A percentile compares a stretch with the other conserved stretches of the same genome.
Conservation (phyloP, 2,113 vertebrate genomes). For the Ramphastos sulfuratus region DNA sequence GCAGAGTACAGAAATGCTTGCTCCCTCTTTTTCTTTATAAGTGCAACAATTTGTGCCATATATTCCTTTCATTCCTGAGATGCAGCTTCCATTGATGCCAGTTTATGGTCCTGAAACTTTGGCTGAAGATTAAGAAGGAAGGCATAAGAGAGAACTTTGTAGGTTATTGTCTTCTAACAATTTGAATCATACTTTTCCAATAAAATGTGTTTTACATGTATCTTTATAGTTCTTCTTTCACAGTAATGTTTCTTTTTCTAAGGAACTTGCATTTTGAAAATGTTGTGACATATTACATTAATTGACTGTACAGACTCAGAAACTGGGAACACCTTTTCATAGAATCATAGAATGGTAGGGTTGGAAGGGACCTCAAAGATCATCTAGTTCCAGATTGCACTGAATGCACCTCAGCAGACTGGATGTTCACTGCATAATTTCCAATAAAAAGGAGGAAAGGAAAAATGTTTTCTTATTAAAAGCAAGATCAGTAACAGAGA, state of each 20-base stretch:
- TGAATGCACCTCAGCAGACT: slow-evolving; percentile 23
- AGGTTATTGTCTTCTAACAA: slow-evolving; percentile 39
- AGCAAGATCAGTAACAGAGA: neutral
- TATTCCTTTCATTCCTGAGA: slow-evolving; percentile 39
- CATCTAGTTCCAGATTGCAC: no score
- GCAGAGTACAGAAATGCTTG: slow-evolving; percentile 19
- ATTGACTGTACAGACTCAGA: slow-evolving; percentile 59
- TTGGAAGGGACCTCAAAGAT: no score
- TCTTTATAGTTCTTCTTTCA: slow-evolving; percentile 53
- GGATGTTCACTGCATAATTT: slow-evolving; percentile 8
- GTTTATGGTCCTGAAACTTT: slow-evolving; percentile 57
- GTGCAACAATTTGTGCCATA: slow-evolving; percentile 48
- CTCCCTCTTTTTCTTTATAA: neutral
- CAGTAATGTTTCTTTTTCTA: slow-evolving; percentile 60
- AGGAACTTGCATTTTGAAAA: slow-evolving; percentile 72
- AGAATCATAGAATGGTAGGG: no score
- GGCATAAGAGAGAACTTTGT: slow-evolving; percentile 15
- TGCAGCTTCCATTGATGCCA: slow-evolving; percentile 20
- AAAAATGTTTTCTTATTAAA: neutral
- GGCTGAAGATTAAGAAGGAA: slow-evolving; percentile 22
- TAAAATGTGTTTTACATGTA: slow-evolving; percentile 41
- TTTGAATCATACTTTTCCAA: slow-evolving; percentile 22
- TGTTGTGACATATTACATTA: slow-evolving; percentile 71
- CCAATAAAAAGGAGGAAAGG: neutral
- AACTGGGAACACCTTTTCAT: slow-evolving; percentile 58